These are phyloP conservation scores for Gallinago solitaria DNA, from an alignment of 2,797 vertebrate species.

Conservation along the genomic window DNA sequence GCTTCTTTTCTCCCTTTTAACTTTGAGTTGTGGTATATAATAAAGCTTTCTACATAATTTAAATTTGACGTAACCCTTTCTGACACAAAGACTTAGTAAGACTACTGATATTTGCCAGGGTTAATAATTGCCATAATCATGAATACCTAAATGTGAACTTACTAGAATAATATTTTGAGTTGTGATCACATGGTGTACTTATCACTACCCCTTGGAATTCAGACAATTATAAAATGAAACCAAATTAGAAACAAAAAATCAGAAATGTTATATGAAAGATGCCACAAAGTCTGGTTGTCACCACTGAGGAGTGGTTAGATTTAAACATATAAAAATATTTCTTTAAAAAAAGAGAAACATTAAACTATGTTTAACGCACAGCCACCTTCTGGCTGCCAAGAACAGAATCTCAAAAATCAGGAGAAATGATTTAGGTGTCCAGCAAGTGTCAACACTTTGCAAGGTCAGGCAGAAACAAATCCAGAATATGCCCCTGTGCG, in stretches of 20 bases:
- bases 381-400: background rate
- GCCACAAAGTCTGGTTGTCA: background rate
- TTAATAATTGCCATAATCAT: constrained; percentile 6
- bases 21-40: background rate
- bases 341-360: background rate
- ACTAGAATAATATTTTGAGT: background rate
- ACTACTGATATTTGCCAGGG: background rate
- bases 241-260: background rate
- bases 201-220: background rate
- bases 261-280: background rate
- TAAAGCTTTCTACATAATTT: constrained; percentile 36
- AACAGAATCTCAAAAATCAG: background rate
- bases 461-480: constrained; percentile 23
- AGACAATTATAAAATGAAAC: background rate
- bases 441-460: background rate
- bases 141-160: background rate
- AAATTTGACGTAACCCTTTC: constrained; percentile 19
- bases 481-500: background rate
- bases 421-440: background rate
- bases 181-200: background rate
- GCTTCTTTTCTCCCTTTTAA: background rate
- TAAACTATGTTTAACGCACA: background rate
- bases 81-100: constrained; percentile 22
- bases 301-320: background rate
- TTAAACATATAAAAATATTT: background rate